Evolutionary conservation across 2,888 invertebrate species (phyloP).

Genomic region (Gymnocheta viridis): DNA sequence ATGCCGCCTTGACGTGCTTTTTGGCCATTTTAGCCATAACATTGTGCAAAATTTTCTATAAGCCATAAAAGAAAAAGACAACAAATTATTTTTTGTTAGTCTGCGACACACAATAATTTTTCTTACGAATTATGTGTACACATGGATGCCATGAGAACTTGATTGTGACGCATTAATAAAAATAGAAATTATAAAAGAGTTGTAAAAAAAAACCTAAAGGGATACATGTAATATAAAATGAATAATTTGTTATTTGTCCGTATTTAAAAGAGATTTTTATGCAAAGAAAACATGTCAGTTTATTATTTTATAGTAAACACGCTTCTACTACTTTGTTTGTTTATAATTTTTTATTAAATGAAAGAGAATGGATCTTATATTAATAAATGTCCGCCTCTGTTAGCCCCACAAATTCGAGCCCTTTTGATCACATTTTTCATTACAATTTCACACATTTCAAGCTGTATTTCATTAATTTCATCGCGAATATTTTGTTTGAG

Average conservation of each 20-base stretch:
- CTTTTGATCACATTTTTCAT: no score
- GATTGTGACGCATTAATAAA: conserved; percentile 37
- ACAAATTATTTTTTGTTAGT: neutral
- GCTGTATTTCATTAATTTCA: no score
- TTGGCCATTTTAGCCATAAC: conserved; percentile 17
- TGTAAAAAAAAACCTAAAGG: neutral
- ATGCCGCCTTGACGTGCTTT: conserved; percentile 36
- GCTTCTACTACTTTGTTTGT: no score
- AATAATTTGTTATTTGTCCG: neutral
- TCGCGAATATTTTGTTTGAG: no score
- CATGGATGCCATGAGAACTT: neutral
- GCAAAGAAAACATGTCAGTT: neutral
- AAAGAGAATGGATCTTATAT: no score
- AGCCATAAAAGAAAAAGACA: conserved; percentile 1
- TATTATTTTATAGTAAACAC: neutral
- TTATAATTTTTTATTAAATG: no score
- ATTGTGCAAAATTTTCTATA: neutral
- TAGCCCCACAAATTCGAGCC: no score
- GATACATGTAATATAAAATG: neutral
- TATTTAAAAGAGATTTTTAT: no score
- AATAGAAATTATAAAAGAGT: conserved; percentile 16
- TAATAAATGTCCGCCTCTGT: no score
- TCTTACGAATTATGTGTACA: conserved; percentile 11
- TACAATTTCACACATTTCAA: no score
- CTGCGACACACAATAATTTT: neutral